Evolutionary conservation across 2,113 vertebrate genomes (phyloP).

Genomic region (Peromyscus polionotus): DNA sequence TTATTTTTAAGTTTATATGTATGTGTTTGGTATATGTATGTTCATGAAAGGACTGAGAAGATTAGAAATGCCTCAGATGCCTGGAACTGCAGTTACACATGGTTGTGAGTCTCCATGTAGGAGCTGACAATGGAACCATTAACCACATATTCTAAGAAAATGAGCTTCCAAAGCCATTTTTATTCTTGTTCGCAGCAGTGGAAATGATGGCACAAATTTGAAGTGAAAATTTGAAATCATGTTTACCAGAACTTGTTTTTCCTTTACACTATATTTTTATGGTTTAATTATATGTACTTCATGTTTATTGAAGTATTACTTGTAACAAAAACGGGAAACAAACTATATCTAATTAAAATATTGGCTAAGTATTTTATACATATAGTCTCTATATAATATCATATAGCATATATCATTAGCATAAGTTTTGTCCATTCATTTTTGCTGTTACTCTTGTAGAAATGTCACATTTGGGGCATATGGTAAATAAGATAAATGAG

Average conservation of each 20-base stretch:
- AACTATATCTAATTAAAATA: neutral
- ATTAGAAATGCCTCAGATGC: neutral
- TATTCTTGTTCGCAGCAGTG: neutral
- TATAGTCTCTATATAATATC: neutral
- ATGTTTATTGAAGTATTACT: neutral
- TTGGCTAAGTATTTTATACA: neutral
- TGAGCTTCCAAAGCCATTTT: neutral
- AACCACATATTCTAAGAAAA: neutral
- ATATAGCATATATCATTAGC: neutral
- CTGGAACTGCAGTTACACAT: neutral
- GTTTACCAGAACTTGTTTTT: neutral
- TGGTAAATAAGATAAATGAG: neutral
- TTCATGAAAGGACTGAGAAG: neutral
- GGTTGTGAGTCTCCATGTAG: neutral
- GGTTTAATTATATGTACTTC: neutral
- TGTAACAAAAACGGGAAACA: neutral
- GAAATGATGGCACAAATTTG: neutral
- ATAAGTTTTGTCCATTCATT: neutral
- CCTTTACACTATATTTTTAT: neutral
- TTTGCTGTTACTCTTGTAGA: neutral
- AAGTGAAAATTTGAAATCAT: neutral
- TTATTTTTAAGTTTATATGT: neutral
- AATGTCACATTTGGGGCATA: neutral
- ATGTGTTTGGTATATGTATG: neutral
- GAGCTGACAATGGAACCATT: neutral